phyloP scores from a whole-genome alignment of 1,140 invertebrate species.

The Tyrophagus putrescentiae region DNA sequence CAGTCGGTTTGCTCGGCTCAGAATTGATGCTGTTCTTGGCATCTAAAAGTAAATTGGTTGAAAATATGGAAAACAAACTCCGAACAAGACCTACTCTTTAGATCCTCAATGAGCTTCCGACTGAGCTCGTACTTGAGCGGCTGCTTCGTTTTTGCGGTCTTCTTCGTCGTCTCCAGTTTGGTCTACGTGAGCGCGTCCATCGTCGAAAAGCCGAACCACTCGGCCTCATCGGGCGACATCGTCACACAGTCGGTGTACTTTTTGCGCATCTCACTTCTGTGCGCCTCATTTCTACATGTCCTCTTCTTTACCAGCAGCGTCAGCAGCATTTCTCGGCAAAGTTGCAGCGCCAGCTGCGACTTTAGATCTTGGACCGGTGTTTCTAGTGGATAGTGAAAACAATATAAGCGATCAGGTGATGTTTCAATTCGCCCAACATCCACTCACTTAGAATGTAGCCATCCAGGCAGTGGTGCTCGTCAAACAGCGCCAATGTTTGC shows the following conservation, averaged over 20 bases:
- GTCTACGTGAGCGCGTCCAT: slow-evolving; percentile 57
- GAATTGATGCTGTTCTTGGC: no score
- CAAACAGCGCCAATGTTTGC: slow-evolving; percentile 62
- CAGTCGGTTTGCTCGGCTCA: no score
- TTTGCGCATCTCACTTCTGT: slow-evolving; percentile 54
- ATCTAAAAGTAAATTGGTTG: neutral
- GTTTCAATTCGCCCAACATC: slow-evolving; percentile 21
- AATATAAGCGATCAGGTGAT: slow-evolving; percentile 21
- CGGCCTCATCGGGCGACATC: slow-evolving; percentile 65
- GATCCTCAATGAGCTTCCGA: slow-evolving; percentile 52
- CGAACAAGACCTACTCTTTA: slow-evolving; percentile 36
- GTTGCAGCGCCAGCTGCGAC: slow-evolving; percentile 57
- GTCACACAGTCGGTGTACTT: slow-evolving; percentile 68
- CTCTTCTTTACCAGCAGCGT: slow-evolving; percentile 56
- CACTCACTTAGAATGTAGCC: slow-evolving; percentile 56
- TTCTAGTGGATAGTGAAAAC: slow-evolving; percentile 39
- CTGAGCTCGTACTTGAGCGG: slow-evolving; percentile 62
- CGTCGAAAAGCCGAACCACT: slow-evolving; percentile 78
- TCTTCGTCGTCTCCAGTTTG: slow-evolving; percentile 39
- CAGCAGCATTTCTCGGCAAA: slow-evolving; percentile 67
- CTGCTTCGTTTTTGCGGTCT: slow-evolving; percentile 23
- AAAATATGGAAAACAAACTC: slow-evolving; percentile 12
- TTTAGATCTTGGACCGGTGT: slow-evolving; percentile 72
- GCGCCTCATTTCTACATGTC: slow-evolving; percentile 53
- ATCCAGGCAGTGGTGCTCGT: slow-evolving; percentile 83